Conservation (phyloP, 35 echinoderm and acorn worm genomes). For the Apostichopus japonicus region DNA sequence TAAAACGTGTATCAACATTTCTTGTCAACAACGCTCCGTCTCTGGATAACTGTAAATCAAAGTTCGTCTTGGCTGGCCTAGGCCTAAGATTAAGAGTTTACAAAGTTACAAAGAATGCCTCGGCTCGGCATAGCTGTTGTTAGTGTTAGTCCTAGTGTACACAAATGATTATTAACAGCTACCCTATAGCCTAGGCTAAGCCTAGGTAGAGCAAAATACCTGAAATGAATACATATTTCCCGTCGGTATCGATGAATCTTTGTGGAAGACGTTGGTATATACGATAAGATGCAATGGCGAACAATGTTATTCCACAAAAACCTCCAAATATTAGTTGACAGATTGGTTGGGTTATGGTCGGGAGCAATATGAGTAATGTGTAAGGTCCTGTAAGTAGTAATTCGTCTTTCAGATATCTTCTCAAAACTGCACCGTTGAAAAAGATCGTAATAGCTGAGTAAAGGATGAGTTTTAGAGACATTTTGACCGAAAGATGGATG, state of each 20-base stretch:
- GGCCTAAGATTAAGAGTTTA: too few relatives aligned
- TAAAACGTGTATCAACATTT: too few relatives aligned
- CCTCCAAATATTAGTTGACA: constrained; percentile 85
- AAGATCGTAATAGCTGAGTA: constrained; percentile 87
- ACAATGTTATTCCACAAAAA: constrained; percentile 79
- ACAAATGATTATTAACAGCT: neutral
- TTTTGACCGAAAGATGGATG: neutral
- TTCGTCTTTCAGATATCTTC: constrained; percentile 78
- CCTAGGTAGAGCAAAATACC: constrained; percentile 35
- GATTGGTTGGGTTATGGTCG: constrained; percentile 82
- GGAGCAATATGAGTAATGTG: constrained; percentile 70
- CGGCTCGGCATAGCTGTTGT: too few relatives aligned
- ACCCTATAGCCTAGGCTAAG: neutral
- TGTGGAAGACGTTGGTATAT: constrained; percentile 81
- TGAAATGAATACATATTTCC: constrained; percentile 79
- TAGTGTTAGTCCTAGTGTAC: too few relatives aligned
- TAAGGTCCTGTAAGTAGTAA: constrained; percentile 75
- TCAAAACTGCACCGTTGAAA: constrained; percentile 80
- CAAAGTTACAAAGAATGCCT: too few relatives aligned
- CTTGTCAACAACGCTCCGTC: too few relatives aligned
- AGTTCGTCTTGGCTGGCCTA: too few relatives aligned
- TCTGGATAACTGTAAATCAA: too few relatives aligned
- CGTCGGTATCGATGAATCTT: constrained; percentile 64
- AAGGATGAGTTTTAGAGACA: constrained; percentile 78
- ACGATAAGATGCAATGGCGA: constrained; percentile 71